Percentiles rank a stretch among this genome's conserved stretches.
These are phyloP conservation scores for Stylophora pistillata DNA, from an alignment of 64 coral and sea anemone species.

Conservation along the genomic window DNA sequence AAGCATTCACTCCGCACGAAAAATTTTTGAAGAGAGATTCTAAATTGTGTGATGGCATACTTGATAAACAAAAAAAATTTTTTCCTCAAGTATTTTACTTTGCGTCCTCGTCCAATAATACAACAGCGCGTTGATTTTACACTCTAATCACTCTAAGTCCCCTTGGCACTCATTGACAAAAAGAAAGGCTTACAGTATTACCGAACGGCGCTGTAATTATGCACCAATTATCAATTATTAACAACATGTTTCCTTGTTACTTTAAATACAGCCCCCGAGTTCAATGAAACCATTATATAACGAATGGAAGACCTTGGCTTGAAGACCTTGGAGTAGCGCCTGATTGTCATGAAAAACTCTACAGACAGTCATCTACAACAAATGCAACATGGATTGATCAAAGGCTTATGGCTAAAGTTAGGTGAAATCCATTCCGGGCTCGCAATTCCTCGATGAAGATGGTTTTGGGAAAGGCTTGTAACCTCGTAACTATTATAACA, in stretches of 20 bases:
- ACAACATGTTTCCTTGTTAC: not conserved
- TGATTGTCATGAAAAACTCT: not conserved
- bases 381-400: not conserved
- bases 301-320: not conserved
- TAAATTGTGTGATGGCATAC: not conserved
- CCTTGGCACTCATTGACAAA: not conserved
- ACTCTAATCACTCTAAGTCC: not conserved
- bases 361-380: not conserved
- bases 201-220: not conserved
- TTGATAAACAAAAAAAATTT: not conserved
- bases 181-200: not conserved
- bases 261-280: slow-evolving; percentile 10
- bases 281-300: not conserved
- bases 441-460: not conserved
- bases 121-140: not conserved
- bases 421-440: not conserved
- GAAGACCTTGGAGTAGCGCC: not conserved
- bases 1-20: not conserved
- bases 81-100: not conserved
- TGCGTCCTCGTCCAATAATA: not conserved
- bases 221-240: slow-evolving; percentile 27
- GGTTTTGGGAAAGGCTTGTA: slow-evolving; percentile 7
- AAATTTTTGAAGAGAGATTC: not conserved
- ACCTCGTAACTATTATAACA: not conserved
- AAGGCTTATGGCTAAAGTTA: not conserved